These are phyloP conservation scores for Morpho achilles DNA, from an alignment of 2,888 invertebrate species.

Conservation along the genomic window DNA sequence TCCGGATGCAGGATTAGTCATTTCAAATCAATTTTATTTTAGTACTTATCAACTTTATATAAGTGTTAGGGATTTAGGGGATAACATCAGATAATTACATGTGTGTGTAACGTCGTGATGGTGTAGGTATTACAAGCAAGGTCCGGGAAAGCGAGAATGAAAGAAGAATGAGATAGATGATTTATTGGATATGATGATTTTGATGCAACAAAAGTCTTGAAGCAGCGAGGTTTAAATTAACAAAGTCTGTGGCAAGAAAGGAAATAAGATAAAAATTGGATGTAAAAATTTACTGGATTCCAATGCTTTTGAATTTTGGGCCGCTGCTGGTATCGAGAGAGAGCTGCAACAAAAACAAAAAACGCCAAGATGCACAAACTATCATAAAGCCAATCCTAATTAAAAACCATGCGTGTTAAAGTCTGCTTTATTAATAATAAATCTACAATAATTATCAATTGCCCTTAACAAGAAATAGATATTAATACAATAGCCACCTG, in stretches of 20 bases:
- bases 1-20: slow-evolving; percentile 51
- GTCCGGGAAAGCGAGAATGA: slow-evolving; percentile 16
- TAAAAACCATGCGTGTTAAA: slow-evolving; percentile 27
- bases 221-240: slow-evolving; percentile 13
- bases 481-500: too few species aligned
- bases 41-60: slow-evolving; percentile 14
- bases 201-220: slow-evolving; percentile 1
- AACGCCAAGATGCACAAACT: slow-evolving; percentile 71
- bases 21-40: slow-evolving; percentile 29
- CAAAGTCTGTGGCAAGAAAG: slow-evolving; percentile 11
- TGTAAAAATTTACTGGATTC: slow-evolving; percentile 52
- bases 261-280: slow-evolving; percentile 30
- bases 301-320: slow-evolving; percentile 53
- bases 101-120: slow-evolving; percentile 5
- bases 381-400: slow-evolving; percentile 49
- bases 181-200: neutral
- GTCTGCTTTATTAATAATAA: neutral
- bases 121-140: slow-evolving; percentile 19
- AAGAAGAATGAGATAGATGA: slow-evolving; percentile 4
- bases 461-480: too few species aligned
- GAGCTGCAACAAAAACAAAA: slow-evolving; percentile 72
- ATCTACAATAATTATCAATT: too few species aligned
- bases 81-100: slow-evolving; percentile 2
- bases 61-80: slow-evolving; percentile 9
- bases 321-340: slow-evolving; percentile 62